Conservation (phyloP, 2,797 vertebrate genomes). For the Eupleurogrammus muticus region DNA sequence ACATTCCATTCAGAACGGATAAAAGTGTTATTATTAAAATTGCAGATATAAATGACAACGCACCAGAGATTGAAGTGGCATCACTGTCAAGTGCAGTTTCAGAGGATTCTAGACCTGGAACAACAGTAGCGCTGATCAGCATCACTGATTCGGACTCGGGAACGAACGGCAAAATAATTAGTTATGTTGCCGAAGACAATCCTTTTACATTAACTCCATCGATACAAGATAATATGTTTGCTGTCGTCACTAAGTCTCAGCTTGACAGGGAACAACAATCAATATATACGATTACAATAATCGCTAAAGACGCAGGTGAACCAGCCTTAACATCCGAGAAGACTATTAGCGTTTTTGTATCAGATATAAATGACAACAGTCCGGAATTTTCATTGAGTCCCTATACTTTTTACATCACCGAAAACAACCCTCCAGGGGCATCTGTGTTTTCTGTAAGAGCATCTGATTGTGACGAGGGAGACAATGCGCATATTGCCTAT, state of each 20-base stretch:
- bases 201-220: constrained; percentile 73
- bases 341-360: constrained; percentile 65
- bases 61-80: constrained; percentile 80
- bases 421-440: constrained; percentile 63
- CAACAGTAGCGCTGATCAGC: constrained; percentile 77
- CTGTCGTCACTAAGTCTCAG: constrained; percentile 67
- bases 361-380: constrained; percentile 79
- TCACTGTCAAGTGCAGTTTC: constrained; percentile 78
- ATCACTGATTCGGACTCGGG: constrained; percentile 77
- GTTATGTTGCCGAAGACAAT: constrained; percentile 21
- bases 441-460: constrained; percentile 72
- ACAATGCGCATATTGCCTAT: constrained; percentile 68
- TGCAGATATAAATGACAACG: constrained; percentile 80
- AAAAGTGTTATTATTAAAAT: constrained; percentile 78
- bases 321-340: constrained; percentile 72
- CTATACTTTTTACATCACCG: constrained; percentile 74
- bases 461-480: constrained; percentile 32
- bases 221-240: constrained; percentile 70
- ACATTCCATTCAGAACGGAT: constrained; percentile 63
- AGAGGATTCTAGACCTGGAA: constrained; percentile 77
- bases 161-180: constrained; percentile 63
- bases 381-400: constrained; percentile 64
- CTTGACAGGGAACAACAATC: constrained; percentile 78
- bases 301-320: constrained; percentile 72
- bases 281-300: constrained; percentile 74